Conservation (phyloP, 2,888 invertebrate species). For the Lobophora halterata region DNA sequence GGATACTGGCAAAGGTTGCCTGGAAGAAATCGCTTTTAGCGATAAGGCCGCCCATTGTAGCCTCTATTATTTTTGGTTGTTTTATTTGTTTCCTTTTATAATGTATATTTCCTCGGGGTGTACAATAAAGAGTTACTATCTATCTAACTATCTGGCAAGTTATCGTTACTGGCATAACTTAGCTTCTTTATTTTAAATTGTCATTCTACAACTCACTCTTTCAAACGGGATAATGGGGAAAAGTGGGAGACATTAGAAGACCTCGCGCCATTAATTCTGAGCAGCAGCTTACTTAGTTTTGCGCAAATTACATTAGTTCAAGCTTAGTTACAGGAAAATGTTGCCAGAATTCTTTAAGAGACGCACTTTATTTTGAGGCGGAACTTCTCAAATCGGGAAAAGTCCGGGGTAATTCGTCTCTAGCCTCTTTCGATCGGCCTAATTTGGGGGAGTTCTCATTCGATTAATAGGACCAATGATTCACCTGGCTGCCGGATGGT, state of each 20-base stretch:
- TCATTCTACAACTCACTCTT: constrained; percentile 12
- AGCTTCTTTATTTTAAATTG: constrained; percentile 12
- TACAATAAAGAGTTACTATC: too few species aligned
- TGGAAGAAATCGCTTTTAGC: too few species aligned
- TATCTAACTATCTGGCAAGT: too few species aligned
- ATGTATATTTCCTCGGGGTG: too few species aligned
- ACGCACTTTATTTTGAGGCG: constrained; percentile 45
- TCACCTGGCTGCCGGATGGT: constrained; percentile 55
- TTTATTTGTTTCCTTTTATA: too few species aligned
- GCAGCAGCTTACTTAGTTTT: constrained; percentile 54
- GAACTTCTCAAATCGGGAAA: constrained; percentile 47
- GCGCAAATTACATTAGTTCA: constrained; percentile 65
- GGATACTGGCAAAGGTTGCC: too few species aligned
- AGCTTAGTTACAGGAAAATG: constrained; percentile 56
- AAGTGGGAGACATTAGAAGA: constrained; percentile 47
- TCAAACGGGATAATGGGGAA: constrained; percentile 37
- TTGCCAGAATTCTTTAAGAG: constrained; percentile 53
- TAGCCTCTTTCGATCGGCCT: constrained; percentile 60
- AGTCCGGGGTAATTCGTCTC: constrained; percentile 57
- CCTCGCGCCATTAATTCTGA: constrained; percentile 59
- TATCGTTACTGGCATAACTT: constrained; percentile 15
- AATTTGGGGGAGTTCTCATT: constrained; percentile 60
- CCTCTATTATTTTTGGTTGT: too few species aligned
- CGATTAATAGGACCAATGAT: constrained; percentile 61
- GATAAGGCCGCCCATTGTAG: too few species aligned